Percentiles rank a stretch among this genome's conserved stretches.
Conservation (phyloP, 2,797 vertebrate species). For the Balearica regulorum region DNA sequence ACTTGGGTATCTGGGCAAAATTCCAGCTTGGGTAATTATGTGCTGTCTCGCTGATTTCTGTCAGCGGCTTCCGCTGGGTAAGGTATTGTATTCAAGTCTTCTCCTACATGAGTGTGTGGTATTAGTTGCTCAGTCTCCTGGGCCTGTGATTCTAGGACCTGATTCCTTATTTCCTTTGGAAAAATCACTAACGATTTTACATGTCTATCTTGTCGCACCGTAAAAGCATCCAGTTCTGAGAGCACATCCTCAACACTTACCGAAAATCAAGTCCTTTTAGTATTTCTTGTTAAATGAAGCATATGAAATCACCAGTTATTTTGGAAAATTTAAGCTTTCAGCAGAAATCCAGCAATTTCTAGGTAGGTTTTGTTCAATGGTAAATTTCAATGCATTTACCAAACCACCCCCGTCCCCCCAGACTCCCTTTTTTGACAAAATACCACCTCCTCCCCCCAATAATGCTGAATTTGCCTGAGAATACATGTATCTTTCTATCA, state of each 20-base stretch:
- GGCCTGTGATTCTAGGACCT: neutral
- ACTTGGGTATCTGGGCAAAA: neutral
- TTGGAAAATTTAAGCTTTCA: neutral
- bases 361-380: neutral
- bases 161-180: neutral
- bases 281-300: neutral
- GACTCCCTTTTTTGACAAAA: neutral
- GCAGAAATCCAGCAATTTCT: neutral
- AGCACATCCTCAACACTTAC: neutral
- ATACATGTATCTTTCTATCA: neutral
- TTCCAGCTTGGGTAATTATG: slow-evolving; percentile 20
- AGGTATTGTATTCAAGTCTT: neutral
- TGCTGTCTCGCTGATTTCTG: neutral
- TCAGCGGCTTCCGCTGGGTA: neutral
- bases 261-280: neutral
- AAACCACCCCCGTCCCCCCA: neutral
- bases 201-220: neutral
- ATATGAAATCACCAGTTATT: neutral
- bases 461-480: neutral
- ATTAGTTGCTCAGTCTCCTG: neutral
- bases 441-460: fast-evolving
- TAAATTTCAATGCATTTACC: neutral
- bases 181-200: neutral
- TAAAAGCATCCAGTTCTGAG: neutral
- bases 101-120: neutral